Conservation (phyloP, 2,797 vertebrate species). For the Chloroceryle amazona region DNA sequence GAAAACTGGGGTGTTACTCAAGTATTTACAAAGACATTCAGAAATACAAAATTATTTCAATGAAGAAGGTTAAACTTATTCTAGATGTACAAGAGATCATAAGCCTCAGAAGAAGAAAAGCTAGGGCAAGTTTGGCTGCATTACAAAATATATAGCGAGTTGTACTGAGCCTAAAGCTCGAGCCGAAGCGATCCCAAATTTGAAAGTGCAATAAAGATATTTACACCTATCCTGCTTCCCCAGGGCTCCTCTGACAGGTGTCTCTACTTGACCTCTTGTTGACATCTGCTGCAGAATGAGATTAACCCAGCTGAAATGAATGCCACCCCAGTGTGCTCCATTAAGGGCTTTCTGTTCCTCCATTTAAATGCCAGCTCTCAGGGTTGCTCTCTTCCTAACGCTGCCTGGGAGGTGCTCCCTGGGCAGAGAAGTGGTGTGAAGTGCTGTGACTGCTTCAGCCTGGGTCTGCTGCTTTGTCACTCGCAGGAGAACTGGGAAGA, state of each 20-base stretch:
- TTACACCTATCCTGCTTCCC: background rate
- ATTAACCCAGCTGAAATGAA: background rate
- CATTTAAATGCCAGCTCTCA: background rate
- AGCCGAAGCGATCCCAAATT: background rate
- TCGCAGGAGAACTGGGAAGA: background rate
- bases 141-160: background rate
- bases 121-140: background rate
- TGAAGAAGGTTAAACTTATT: background rate
- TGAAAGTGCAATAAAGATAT: background rate
- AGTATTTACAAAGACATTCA: background rate
- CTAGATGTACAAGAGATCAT: background rate
- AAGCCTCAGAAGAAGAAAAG: background rate
- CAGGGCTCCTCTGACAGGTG: background rate
- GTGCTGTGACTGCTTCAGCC: background rate
- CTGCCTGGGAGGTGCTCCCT: background rate
- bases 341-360: background rate
- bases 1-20: background rate
- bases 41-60: background rate
- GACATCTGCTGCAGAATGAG: background rate
- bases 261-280: background rate
- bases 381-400: rapidly evolving
- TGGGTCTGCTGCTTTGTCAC: rapidly evolving
- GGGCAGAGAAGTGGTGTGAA: rapidly evolving
- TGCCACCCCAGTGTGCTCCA: background rate
- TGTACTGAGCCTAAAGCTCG: background rate